A percentile compares a stretch with the other conserved stretches of the same genome.
Evolutionary conservation across 2,888 invertebrate species (phyloP).

Genomic region (Adelphocoris suturalis): DNA sequence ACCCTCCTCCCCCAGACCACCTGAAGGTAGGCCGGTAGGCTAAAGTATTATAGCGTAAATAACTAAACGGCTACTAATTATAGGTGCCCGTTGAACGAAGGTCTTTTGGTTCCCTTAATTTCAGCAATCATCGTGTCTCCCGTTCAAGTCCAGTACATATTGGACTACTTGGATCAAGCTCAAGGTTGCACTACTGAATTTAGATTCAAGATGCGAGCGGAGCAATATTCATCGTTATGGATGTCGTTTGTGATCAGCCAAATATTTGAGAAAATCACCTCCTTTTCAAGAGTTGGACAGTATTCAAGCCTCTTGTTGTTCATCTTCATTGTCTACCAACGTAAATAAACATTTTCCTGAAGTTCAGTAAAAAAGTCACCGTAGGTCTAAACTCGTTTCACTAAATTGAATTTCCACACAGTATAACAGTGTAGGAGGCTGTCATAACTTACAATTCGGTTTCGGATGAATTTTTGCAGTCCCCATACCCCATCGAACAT

Average conservation of each 20-base stretch:
- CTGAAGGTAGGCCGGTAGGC: too few relatives aligned
- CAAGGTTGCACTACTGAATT: slow-evolving; percentile 51
- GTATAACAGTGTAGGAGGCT: too few relatives aligned
- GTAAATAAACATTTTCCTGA: slow-evolving; percentile 3
- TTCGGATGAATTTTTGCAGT: too few relatives aligned
- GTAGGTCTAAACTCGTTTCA: too few relatives aligned
- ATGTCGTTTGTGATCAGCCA: slow-evolving; percentile 20
- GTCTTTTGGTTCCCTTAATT: neutral
- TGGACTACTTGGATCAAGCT: slow-evolving; percentile 39
- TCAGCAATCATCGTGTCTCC: slow-evolving; percentile 58
- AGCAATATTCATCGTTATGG: slow-evolving; percentile 60
- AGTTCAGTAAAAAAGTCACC: too few relatives aligned
- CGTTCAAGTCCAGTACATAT: slow-evolving; percentile 55
- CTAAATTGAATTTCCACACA: too few relatives aligned
- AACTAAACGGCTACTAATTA: too few relatives aligned
- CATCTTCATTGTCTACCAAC: slow-evolving; percentile 43
- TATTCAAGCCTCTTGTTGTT: neutral
- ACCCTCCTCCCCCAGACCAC: too few relatives aligned
- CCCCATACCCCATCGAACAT: too few relatives aligned
- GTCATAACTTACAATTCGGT: too few relatives aligned
- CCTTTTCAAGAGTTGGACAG: neutral
- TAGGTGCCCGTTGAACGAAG: too few relatives aligned
- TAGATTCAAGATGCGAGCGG: slow-evolving; percentile 50
- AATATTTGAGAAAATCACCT: neutral
- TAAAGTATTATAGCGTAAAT: too few relatives aligned